Base-by-base conservation (phyloP, 2,888 invertebrate species). In the Ferrisia virgata region DNA sequence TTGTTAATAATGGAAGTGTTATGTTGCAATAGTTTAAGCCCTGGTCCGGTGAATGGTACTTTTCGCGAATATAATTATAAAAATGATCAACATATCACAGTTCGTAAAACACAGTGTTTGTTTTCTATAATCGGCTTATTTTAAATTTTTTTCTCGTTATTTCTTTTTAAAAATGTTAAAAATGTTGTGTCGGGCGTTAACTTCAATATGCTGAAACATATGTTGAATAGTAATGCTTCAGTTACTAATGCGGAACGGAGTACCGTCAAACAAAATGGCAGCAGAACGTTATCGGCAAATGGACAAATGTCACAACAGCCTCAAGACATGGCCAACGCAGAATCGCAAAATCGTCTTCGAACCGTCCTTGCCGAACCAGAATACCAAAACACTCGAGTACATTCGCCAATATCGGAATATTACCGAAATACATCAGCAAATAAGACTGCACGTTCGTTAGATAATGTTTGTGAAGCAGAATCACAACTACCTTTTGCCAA, bases 21-120 rank as follows among this genome's bases (percentile, higher is more conserved):
- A 85, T 88, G 88, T 85, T 88, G 88, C 86, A 88, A 88, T 86
- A 87, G 87, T 85, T 86, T 88, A 86, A 88, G 88, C 85, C 88
- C 88, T 25, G 87, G 87, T 58, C 82, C 82, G 47, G 2, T 8
- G 1, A 79, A 28, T 13, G 0, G n/a, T 8, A 4, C 43, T 43
- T 43, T 33, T 40, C n/a, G 28, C 22, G n/a, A 15, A 2, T n/a
- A 15, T 18, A 40, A 25, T 43, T 43, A 15, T 53, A 53, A 53
- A 40, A 22, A 2, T 18, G n/a, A 18, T 53, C 53, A 18, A 18
- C n/a, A n/a, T n/a, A n/a, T n/a, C n/a, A n/a, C n/a, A 53, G 18
- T n/a, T n/a, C 8, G 11, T 2, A 4, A 3, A n/a, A 18, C 3
- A 18, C 2, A n/a, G 53, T 18, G 53, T 11, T 40, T 13, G 40